phyloP scores from a whole-genome alignment of 2,113 vertebrate genomes.

The Jacana jacana region DNA sequence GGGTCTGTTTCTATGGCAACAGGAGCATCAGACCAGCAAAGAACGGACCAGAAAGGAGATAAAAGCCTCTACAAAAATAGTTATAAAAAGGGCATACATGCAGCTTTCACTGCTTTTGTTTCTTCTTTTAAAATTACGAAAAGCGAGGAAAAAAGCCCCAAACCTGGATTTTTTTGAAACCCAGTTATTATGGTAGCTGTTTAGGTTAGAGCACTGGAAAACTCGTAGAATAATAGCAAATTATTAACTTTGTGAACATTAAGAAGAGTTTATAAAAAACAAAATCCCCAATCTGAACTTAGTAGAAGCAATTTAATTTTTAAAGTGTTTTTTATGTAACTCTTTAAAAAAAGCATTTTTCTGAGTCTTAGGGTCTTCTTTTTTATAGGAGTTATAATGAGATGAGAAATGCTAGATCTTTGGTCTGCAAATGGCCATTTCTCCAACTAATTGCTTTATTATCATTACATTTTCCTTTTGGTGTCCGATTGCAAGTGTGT shows the following conservation, averaged over 20 bases:
- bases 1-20: slow-evolving; percentile 55
- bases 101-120: background rate
- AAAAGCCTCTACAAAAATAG: slow-evolving; percentile 36
- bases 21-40: slow-evolving; percentile 53
- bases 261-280: background rate
- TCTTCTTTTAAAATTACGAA: background rate
- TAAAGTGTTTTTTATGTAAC: background rate
- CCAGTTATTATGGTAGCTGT: background rate
- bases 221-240: background rate
- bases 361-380: background rate
- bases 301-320: background rate
- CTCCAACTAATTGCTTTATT: background rate
- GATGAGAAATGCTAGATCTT: background rate
- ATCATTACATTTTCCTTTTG: background rate
- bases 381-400: background rate
- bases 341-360: background rate
- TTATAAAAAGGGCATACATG: background rate
- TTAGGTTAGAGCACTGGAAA: background rate
- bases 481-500: background rate
- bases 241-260: background rate
- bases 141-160: fast-evolving
- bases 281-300: background rate
- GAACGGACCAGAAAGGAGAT: slow-evolving; percentile 26
- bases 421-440: background rate
- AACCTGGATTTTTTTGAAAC: background rate